Evolutionary conservation across 1,140 invertebrate genomes (phyloP), one percentile per base, ranked within the genome.

Genomic region (Armadillidium nasatum): DNA sequence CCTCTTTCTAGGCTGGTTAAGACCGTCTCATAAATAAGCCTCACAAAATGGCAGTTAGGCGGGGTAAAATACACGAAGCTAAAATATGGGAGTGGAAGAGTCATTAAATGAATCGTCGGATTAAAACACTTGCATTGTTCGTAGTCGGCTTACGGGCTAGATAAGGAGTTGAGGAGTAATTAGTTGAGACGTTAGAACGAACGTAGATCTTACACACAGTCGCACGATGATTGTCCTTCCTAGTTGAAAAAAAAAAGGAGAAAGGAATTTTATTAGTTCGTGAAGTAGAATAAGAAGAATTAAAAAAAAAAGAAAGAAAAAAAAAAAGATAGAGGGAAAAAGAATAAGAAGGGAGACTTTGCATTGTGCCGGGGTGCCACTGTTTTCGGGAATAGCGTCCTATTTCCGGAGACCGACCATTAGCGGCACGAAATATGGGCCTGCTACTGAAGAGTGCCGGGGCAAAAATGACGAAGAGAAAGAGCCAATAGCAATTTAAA

Each of bases 41-140:
- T 78, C 77, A 78, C 77, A 78, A 78, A 78, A 78, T 78, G 77
- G 77, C 77, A 78, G 77, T 78, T 78, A 78, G 77, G 75, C 77
- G 74, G 75, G 75, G 77, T 78, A 78, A 78, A 78, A 78, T 74
- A 78, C 77, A 78, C 77, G 75, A 75, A 76, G 71, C 74, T 78
- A 78, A 78, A 78, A 78, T 78, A 78, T 78, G 77, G 77, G 54
- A 70, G 71, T 74, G 74, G 67, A 50, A 69, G 74, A 75, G 71
- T 78, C 77, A 54, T 78, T 78, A 76, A 78, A 78, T 78, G 77
- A 78, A 78, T 78, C 77, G 75, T 19, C 54, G 74, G 77, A 78
- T 78, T 78, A 78, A 78, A 78, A 78, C 75, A 72, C 73, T 75
- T 76, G 77, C 45, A 78, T 78, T 78, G 77, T 78, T 78, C 74